Percentiles rank a stretch among this genome's conserved stretches.
phyloP scores from a whole-genome alignment of 1,140 invertebrate species.

The Campodea augens region DNA sequence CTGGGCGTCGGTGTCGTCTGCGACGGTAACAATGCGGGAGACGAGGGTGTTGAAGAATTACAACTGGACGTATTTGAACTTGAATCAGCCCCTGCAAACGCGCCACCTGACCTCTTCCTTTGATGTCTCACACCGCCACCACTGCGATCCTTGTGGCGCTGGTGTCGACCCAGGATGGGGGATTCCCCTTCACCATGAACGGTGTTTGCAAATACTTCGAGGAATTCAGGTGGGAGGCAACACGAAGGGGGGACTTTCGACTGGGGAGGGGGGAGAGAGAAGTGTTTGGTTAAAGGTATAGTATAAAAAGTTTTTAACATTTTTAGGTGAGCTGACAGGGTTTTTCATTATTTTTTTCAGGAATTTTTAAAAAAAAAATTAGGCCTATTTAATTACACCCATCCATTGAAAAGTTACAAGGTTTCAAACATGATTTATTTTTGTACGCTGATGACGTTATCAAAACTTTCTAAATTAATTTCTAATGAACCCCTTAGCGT shows the following conservation, averaged over 20 bases:
- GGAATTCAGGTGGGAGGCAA: slow-evolving; percentile 61
- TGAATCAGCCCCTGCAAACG: slow-evolving; percentile 40
- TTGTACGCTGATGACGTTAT: too few relatives aligned
- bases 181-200: slow-evolving; percentile 10
- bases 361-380: too few relatives aligned
- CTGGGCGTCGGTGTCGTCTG: slow-evolving; percentile 32
- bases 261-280: too few relatives aligned
- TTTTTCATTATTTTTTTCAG: too few relatives aligned
- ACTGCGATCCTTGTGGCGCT: not conserved
- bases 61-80: slow-evolving; percentile 89
- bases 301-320: too few relatives aligned
- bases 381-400: too few relatives aligned
- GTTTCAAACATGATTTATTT: too few relatives aligned
- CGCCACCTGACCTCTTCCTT: not conserved
- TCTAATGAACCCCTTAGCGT: too few relatives aligned
- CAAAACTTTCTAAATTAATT: too few relatives aligned
- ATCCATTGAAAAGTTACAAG: too few relatives aligned
- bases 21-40: slow-evolving; percentile 51
- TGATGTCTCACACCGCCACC: not conserved
- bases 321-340: too few relatives aligned
- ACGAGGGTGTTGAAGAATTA: slow-evolving; percentile 88
- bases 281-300: too few relatives aligned
- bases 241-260: slow-evolving; percentile 79
- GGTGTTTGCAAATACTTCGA: slow-evolving; percentile 40
- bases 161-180: not conserved